Base-by-base conservation (phyloP, 2,113 vertebrate species). In the Clarias magur region DNA sequence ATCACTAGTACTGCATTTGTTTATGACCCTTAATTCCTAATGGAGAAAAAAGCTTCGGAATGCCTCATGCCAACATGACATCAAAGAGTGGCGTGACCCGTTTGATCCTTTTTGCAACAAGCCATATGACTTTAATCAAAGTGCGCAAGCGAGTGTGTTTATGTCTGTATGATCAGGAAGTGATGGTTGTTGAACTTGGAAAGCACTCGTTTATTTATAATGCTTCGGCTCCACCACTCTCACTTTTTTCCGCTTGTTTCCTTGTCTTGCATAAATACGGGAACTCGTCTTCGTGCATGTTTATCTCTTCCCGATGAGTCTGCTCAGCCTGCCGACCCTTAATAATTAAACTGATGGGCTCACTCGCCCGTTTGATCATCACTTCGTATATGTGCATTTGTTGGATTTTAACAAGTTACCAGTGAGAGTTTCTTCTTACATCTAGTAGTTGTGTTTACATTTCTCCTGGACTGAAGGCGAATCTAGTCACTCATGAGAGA, bases 331-430 rank as follows among this genome's bases (percentile, higher is more conserved):
- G 84, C 86, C 57, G 92, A 90, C 88, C 70, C 83, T 95, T 93
- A 95, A 95, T 95, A 94, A 95, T 95, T 94, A 91, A 95, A 93
- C 91, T 90, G 90, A 72, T 90, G 86, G 91, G 91, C 91, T 86
- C 34, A 72, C 90, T 84, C 86, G 90, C 90, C 90, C 86, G 92
- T 95, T 95, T 95, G 93, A 95, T 95, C 94, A 91, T 93, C 86
- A 88, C 75, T 88, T 88, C 88, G 88, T 92, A 93, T 92, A 92
- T 91, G 91, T 90, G 87, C 90, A 90, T 93, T 92, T 93, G 90
- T 53, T 83, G 83, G 80, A 90, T 93, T 93, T 93, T 93, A 93
- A 92, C 91, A 89, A 91, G 93, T 91, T 92, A 85, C 93, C 92
- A 87, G 63, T 85, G 93, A 93, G 90, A 92, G 85, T 63, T 73